These are phyloP conservation scores for Callospermophilus lateralis DNA, from an alignment of 2,113 vertebrate species.

Conservation along the genomic window DNA sequence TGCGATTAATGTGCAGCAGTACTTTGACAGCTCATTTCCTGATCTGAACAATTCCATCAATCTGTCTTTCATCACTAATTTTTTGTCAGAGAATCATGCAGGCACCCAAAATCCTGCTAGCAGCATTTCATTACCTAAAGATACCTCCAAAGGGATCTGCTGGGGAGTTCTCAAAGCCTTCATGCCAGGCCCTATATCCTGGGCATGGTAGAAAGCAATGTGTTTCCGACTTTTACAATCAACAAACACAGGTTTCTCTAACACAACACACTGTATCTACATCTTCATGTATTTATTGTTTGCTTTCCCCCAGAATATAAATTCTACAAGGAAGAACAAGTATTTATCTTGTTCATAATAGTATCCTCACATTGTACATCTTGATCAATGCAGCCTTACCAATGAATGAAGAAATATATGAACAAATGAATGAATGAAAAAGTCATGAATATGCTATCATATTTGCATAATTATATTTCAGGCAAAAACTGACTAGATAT, in stretches of 20 bases:
- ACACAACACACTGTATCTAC: neutral
- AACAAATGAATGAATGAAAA: too few species aligned
- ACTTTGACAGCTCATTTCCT: neutral
- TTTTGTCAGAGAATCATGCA: neutral
- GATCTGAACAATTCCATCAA: neutral
- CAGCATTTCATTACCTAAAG: neutral
- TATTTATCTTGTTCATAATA: too few species aligned
- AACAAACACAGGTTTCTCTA: neutral
- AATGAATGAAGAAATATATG: too few species aligned
- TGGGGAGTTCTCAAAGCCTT: neutral
- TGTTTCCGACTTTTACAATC: neutral
- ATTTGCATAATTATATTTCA: too few species aligned
- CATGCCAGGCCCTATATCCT: neutral
- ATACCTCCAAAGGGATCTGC: too few species aligned
- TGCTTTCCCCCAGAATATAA: too few species aligned
- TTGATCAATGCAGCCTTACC: too few species aligned
- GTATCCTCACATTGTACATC: too few species aligned
- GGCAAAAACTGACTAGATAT: too few species aligned
- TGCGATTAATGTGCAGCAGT: fast-evolving
- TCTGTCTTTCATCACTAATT: neutral
- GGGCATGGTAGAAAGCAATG: neutral
- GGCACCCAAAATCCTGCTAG: neutral
- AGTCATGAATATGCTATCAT: too few species aligned
- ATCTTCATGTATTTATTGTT: too few species aligned
- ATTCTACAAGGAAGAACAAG: too few species aligned